Percentiles rank a stretch among this genome's conserved stretches.
phyloP scores from a whole-genome alignment of 2,113 vertebrate species.

The Aplodontia rufa region DNA sequence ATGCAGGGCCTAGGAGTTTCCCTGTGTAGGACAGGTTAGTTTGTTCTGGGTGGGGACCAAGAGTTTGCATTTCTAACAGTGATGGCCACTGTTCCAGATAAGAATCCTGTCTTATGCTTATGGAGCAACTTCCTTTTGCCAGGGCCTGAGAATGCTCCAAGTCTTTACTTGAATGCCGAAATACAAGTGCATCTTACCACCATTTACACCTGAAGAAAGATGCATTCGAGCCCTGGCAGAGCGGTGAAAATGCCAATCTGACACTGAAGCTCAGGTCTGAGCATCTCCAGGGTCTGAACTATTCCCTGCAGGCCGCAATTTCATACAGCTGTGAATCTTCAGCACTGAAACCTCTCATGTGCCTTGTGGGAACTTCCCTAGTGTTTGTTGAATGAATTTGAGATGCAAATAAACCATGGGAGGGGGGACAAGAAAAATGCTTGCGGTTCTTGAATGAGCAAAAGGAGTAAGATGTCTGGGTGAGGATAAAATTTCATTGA shows the following conservation, averaged over 20 bases:
- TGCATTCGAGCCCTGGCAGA: background rate
- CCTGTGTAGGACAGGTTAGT: no score
- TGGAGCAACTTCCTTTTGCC: background rate
- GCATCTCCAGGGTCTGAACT: background rate
- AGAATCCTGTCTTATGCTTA: background rate
- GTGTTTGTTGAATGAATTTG: slow-evolving; percentile 1
- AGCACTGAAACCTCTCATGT: background rate
- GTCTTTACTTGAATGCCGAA: background rate
- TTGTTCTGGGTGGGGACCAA: background rate
- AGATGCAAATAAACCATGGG: background rate
- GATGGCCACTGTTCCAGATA: background rate
- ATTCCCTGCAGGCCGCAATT: background rate
- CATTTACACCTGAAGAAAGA: background rate
- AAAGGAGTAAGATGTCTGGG: background rate
- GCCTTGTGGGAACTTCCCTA: background rate
- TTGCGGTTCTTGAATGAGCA: background rate
- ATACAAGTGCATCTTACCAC: background rate
- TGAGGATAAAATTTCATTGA: background rate
- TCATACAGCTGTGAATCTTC: background rate
- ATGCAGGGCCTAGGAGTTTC: background rate
- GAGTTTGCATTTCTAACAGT: background rate
- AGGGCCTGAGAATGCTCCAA: background rate
- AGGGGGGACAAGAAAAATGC: background rate
- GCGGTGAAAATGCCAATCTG: background rate
- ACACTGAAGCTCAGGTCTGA: background rate